phyloP scores from a whole-genome alignment of 1,140 invertebrate genomes.

The Drosophila baimaii region DNA sequence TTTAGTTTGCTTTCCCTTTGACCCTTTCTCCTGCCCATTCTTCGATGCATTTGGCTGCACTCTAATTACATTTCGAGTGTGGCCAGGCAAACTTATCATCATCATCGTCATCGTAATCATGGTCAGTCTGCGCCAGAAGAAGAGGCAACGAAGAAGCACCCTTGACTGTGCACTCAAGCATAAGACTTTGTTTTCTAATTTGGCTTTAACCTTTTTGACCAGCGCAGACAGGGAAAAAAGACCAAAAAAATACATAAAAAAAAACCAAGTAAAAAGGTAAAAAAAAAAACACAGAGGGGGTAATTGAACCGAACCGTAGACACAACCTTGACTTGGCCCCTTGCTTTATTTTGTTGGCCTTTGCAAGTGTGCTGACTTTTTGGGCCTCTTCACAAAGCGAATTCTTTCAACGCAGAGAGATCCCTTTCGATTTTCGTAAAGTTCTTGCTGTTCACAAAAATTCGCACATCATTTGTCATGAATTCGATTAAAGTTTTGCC shows the following conservation, averaged over 20 bases:
- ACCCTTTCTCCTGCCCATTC: background rate
- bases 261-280: conserved; percentile 17
- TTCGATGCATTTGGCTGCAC: conserved; percentile 65
- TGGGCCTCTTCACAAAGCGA: background rate
- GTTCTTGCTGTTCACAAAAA: conserved; percentile 48
- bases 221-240: conserved; percentile 37
- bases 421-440: conserved; percentile 2
- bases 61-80: conserved; percentile 73
- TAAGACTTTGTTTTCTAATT: conserved; percentile 76
- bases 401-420: no score
- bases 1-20: background rate
- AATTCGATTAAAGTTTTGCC: conserved; percentile 74
- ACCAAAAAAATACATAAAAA: conserved; percentile 6
- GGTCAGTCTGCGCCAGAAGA: conserved; percentile 23
- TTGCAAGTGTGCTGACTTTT: conserved; percentile 11
- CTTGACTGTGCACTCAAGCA: conserved; percentile 72
- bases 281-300: conserved; percentile 37
- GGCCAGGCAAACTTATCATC: conserved; percentile 58
- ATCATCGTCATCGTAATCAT: conserved; percentile 28
- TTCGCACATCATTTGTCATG: conserved; percentile 79
- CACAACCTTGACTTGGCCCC: conserved; percentile 69
- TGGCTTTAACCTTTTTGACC: conserved; percentile 74
- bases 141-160: conserved; percentile 23
- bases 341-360: conserved; percentile 31
- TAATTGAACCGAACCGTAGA: conserved; percentile 73